Evolutionary conservation across 2,113 vertebrate species (phyloP).

Genomic region (Sula dactylatra): DNA sequence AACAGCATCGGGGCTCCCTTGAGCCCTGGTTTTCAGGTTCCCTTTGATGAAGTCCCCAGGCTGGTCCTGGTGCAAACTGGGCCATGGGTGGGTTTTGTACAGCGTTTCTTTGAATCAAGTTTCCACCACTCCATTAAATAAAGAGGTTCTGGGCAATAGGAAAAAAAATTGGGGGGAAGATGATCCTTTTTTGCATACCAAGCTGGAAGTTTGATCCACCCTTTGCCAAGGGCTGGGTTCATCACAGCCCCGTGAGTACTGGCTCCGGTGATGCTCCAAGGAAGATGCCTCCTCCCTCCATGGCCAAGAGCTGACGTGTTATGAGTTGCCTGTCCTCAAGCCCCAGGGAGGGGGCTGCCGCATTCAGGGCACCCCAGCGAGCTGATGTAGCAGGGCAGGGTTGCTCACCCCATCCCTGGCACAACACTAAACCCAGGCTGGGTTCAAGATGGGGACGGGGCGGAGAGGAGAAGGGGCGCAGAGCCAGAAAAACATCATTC

Average conservation of each 20-base stretch:
- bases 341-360: neutral
- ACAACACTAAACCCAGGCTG: neutral
- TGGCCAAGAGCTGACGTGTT: neutral
- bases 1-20: neutral
- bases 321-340: fast-evolving
- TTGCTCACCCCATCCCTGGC: neutral
- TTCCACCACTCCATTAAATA: neutral
- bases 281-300: neutral
- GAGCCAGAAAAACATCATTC: slow-evolving; percentile 49
- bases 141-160: neutral
- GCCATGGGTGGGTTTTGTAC: neutral
- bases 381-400: neutral
- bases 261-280: neutral
- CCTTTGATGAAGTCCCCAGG: neutral
- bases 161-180: neutral
- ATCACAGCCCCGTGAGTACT: neutral
- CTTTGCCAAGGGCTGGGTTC: neutral
- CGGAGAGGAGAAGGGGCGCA: neutral
- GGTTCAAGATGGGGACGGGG: neutral
- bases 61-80: neutral
- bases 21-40: neutral
- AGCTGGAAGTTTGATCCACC: neutral
- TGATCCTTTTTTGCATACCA: neutral
- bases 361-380: neutral
- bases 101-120: neutral